A percentile compares a stretch with the other conserved stretches of the same genome.
phyloP scores from a whole-genome alignment of 1,140 invertebrate species.

The Macrosteles quadrilineatus region DNA sequence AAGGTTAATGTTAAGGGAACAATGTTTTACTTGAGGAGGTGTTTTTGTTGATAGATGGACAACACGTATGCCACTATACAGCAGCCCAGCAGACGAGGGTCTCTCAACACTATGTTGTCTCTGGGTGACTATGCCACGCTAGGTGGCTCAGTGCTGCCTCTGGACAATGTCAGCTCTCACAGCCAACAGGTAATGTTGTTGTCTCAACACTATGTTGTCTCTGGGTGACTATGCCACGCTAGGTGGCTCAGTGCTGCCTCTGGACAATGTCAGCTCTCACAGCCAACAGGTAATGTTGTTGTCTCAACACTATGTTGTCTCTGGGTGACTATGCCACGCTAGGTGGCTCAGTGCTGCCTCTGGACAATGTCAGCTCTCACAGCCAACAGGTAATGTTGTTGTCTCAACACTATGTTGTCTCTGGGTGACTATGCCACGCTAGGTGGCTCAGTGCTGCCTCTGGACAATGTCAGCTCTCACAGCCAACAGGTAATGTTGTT shows the following conservation, averaged over 20 bases:
- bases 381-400: conserved; percentile 47
- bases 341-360: conserved; percentile 52
- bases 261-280: conserved; percentile 50
- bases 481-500: conserved; percentile 45
- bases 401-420: conserved; percentile 48
- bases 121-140: conserved; percentile 68
- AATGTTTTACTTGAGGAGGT: too few species aligned
- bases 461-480: conserved; percentile 50
- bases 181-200: conserved; percentile 47
- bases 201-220: conserved; percentile 48
- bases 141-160: conserved; percentile 52
- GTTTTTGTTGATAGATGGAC: conserved; percentile 61
- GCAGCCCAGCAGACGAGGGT: conserved; percentile 59
- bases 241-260: conserved; percentile 52
- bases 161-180: conserved; percentile 50
- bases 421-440: conserved; percentile 68
- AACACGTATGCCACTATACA: conserved; percentile 89
- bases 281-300: conserved; percentile 47
- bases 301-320: conserved; percentile 48
- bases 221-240: conserved; percentile 68
- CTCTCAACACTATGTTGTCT: conserved; percentile 48
- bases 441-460: conserved; percentile 52
- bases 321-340: conserved; percentile 68
- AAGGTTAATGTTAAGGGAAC: too few species aligned
- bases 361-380: conserved; percentile 50